Percentiles rank a stretch among this genome's conserved stretches.
These are phyloP conservation scores for Silurus meridionalis DNA, from an alignment of 2,113 vertebrate genomes.

Conservation along the genomic window DNA sequence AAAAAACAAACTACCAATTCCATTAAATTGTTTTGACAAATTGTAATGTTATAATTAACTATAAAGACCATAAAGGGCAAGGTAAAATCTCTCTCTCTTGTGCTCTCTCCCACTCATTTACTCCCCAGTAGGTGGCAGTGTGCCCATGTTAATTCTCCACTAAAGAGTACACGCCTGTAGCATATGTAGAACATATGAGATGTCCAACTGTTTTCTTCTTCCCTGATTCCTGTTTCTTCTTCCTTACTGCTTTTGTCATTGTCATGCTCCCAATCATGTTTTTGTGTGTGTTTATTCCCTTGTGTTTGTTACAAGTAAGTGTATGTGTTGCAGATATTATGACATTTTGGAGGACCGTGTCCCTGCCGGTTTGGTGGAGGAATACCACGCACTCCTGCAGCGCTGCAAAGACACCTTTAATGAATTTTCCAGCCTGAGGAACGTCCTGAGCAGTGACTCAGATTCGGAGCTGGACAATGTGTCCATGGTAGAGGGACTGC, in stretches of 20 bases:
- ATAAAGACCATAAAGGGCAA: too few relatives aligned
- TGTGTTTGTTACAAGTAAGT: neutral
- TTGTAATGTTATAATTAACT: too few relatives aligned
- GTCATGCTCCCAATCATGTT: neutral
- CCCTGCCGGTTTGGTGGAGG: constrained; percentile 82
- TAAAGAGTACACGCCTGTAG: neutral
- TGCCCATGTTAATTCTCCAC: neutral
- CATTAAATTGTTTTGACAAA: too few relatives aligned
- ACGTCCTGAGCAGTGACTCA: constrained; percentile 73
- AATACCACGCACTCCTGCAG: constrained; percentile 79
- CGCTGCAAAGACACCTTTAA: constrained; percentile 80
- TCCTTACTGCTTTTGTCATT: neutral
- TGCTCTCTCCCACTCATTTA: too few relatives aligned
- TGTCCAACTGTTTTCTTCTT: neutral
- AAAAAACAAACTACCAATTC: too few relatives aligned
- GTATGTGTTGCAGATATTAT: constrained; percentile 79
- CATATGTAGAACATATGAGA: neutral
- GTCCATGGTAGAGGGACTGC: constrained; percentile 91
- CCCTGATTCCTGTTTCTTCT: neutral
- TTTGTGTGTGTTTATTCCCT: neutral
- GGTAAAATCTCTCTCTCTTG: too few relatives aligned
- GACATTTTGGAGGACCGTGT: constrained; percentile 90
- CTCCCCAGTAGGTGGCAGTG: neutral
- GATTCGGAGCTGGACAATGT: constrained; percentile 84
- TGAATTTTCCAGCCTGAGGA: constrained; percentile 82